A percentile compares a stretch with the other conserved stretches of the same genome.
phyloP scores from a whole-genome alignment of 2,113 vertebrate species.

The Panthera tigris region DNA sequence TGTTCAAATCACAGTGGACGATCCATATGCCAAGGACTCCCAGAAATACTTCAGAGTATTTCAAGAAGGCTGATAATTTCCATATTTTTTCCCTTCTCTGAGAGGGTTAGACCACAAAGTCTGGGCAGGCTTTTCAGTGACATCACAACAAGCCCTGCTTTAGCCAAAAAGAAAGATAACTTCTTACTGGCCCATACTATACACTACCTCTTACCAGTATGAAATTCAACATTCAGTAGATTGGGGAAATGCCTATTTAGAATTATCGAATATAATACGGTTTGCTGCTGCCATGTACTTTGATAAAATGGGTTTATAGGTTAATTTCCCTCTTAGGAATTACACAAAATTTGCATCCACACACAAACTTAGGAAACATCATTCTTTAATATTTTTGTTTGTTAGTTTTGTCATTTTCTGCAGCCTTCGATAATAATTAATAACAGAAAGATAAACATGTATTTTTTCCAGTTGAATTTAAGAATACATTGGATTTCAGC shows the following conservation, averaged over 20 bases:
- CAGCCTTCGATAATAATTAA: neutral
- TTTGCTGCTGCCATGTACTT: neutral
- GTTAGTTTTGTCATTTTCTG: neutral
- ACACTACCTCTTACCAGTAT: neutral
- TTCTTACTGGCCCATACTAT: neutral
- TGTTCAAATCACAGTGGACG: neutral
- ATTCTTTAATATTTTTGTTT: neutral
- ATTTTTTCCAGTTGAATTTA: neutral
- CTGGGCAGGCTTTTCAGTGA: neutral
- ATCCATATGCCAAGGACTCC: neutral
- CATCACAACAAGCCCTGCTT: neutral
- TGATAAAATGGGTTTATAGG: neutral
- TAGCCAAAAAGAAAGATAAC: neutral
- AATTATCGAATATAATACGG: neutral
- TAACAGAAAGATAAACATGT: neutral
- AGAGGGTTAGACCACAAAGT: neutral
- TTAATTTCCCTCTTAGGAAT: neutral
- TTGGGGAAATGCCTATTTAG: neutral
- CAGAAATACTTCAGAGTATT: neutral
- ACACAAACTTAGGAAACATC: neutral
- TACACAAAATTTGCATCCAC: neutral
- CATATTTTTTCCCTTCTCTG: neutral
- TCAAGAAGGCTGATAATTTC: neutral
- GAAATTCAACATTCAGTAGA: neutral
- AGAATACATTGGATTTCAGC: neutral